These are phyloP conservation scores for Leptobrachium leishanense DNA, from an alignment of 2,113 vertebrate genomes.

Conservation along the genomic window DNA sequence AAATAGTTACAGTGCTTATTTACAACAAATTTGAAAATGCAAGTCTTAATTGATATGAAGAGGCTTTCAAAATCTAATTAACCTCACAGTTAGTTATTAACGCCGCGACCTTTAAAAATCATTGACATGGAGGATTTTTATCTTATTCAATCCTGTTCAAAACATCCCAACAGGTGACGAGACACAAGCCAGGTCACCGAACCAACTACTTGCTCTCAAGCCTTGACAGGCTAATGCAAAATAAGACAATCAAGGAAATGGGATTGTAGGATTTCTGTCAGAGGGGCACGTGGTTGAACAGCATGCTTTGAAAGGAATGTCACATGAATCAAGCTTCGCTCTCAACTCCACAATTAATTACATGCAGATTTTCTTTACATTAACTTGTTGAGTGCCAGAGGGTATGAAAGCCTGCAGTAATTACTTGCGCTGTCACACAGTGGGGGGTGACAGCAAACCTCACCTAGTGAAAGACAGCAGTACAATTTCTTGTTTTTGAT, in stretches of 20 bases:
- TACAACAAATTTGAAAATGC: constrained; percentile 67
- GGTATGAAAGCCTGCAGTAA: not conserved
- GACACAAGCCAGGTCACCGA: constrained; percentile 55
- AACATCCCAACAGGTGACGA: constrained; percentile 67
- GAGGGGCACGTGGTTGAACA: constrained; percentile 39
- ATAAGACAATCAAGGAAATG: constrained; percentile 68
- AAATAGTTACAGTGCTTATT: constrained; percentile 62
- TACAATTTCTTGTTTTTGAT: too few relatives aligned
- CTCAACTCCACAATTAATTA: constrained; percentile 16
- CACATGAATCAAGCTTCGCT: constrained; percentile 53
- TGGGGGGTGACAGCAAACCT: too few relatives aligned
- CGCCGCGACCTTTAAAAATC: constrained; percentile 97
- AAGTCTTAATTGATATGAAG: constrained; percentile 75
- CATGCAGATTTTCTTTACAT: not conserved
- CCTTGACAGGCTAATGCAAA: constrained; percentile 64
- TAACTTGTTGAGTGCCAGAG: not conserved
- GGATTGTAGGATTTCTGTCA: constrained; percentile 58
- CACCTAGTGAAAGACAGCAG: too few relatives aligned
- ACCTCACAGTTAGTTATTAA: constrained; percentile 94
- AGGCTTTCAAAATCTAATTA: constrained; percentile 96
- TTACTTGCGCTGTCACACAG: not conserved
- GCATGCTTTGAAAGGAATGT: constrained; percentile 48
- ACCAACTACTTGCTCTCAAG: constrained; percentile 61
- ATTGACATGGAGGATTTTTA: constrained; percentile 80
- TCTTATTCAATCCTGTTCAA: constrained; percentile 66